These are phyloP conservation scores for Eulemur rubriventer DNA, from an alignment of 2,797 vertebrate species.

Conservation along the genomic window DNA sequence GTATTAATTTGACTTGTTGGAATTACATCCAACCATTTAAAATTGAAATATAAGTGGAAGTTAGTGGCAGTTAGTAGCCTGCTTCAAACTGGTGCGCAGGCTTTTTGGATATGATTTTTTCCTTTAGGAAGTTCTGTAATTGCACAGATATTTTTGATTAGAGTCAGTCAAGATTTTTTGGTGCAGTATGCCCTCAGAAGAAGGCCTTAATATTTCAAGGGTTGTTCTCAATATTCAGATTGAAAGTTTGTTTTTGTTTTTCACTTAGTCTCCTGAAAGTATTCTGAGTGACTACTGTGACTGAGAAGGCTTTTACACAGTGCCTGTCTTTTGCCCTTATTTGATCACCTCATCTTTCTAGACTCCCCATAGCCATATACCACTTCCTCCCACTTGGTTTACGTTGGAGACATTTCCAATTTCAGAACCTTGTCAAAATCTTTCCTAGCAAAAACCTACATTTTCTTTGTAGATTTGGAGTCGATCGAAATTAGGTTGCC, in stretches of 20 bases:
- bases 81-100: background rate
- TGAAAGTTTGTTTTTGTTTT: background rate
- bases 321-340: background rate
- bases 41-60: constrained; percentile 56
- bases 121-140: constrained; percentile 27
- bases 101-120: background rate
- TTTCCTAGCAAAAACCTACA: background rate
- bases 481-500: background rate
- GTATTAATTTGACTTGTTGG: constrained; percentile 27
- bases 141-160: background rate
- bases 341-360: background rate
- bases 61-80: constrained; percentile 34
- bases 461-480: constrained; percentile 6
- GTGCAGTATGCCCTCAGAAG: background rate
- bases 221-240: background rate
- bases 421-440: constrained; percentile 41
- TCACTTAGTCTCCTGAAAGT: background rate
- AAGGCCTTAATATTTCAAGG: background rate
- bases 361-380: background rate
- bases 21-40: constrained; percentile 33
- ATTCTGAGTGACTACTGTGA: background rate
- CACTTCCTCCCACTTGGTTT: background rate
- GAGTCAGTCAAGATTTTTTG: background rate
- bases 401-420: background rate
- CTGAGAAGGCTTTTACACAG: background rate